These are phyloP conservation scores for Pseudomugil gertrudae DNA, from an alignment of 2,797 vertebrate genomes.

Conservation along the genomic window DNA sequence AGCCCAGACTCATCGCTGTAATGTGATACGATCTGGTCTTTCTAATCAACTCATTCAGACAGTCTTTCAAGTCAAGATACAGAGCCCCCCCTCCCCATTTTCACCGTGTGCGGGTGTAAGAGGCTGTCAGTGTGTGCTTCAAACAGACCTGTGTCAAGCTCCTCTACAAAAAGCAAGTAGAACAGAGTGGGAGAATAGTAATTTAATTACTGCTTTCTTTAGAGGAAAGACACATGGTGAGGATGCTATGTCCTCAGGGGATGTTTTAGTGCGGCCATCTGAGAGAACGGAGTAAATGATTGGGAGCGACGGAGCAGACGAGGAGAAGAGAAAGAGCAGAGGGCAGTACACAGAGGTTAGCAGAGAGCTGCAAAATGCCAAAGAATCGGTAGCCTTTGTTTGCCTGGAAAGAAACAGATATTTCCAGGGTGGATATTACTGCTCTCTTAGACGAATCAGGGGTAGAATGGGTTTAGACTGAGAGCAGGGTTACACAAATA, in stretches of 20 bases:
- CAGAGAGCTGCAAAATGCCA: constrained; percentile 55
- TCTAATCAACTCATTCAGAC: constrained; percentile 59
- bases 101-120: constrained; percentile 55
- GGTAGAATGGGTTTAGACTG: constrained; percentile 19
- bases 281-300: constrained; percentile 72
- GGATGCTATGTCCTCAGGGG: constrained; percentile 48
- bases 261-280: constrained; percentile 57
- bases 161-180: constrained; percentile 27
- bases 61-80: constrained; percentile 42
- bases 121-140: constrained; percentile 50
- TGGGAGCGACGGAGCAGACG: constrained; percentile 72
- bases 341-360: constrained; percentile 57
- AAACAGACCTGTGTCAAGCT: constrained; percentile 52
- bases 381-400: constrained; percentile 55
- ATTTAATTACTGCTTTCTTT: constrained; percentile 66
- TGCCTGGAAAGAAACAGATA: constrained; percentile 31
- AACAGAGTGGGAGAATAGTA: constrained; percentile 40
- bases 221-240: constrained; percentile 22
- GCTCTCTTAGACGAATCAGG: constrained; percentile 14
- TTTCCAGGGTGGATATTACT: constrained; percentile 9
- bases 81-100: background rate
- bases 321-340: constrained; percentile 64
- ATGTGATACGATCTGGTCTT: constrained; percentile 59
- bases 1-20: constrained; percentile 56
- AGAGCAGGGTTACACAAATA: constrained; percentile 25